Base-by-base conservation (phyloP, 2,797 vertebrate species). In the Zenarchopterus dispar region DNA sequence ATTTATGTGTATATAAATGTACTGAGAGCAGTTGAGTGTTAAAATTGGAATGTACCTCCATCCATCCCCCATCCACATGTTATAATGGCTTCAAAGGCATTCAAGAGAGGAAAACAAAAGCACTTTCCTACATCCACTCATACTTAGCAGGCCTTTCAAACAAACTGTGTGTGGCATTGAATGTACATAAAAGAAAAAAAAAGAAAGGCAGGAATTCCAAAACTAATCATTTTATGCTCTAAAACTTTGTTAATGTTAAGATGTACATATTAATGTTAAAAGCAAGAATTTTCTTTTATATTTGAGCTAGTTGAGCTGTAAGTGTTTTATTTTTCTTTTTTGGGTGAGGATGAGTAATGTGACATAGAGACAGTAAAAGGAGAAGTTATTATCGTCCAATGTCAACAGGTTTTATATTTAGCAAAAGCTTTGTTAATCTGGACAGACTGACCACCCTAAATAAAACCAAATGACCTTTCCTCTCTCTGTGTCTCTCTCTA, bases 81-180 rank as follows among this genome's bases (percentile, higher is more conserved):
- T 68, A 62, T 65, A 26, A 77, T 56, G 65, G 47, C 23, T 71
- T 62, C 57, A 49, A 48, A 80, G 75, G 65, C 66, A 61, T 2
- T n/a, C n/a, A n/a, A n/a, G n/a, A n/a, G n/a, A n/a, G 56, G 13
- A 18, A 47, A 53, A 70, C 52, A 70, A 66, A 36, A 76, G 66
- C 62, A 50, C 56, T 69, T 61, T 68, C 45, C 67, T 41, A 60
- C 36, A 39, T 72, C 62, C 50, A 36, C 53, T 81, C 3, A 13
- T 47, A 48, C 68, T 73, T 66, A 70, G 84, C 64, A 56, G 28
- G 58, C 51, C 66, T 85, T 85, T 90, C 86, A 89, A 84, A 88
- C 86, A 89, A 78, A 86, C 73, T 39, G 81, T 88, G 83, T 80
- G 82, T 69, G 79, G 80, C 57, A 69, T 50, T 42, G 45, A 60